Base-by-base conservation (phyloP, 2,113 vertebrate genomes). In the Noturus placidus region DNA sequence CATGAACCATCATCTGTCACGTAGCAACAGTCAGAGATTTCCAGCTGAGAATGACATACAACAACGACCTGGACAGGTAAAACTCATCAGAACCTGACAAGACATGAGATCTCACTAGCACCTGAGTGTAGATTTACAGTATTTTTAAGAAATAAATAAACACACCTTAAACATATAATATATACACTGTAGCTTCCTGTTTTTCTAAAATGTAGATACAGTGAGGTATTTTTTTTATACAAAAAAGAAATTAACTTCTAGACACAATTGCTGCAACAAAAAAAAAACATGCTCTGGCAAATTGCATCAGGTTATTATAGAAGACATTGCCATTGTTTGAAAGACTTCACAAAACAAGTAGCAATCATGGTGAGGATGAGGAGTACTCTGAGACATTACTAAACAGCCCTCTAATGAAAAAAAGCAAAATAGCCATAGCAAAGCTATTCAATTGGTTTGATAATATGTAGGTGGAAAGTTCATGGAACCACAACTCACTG, bases 1-100 rank as follows among this genome's bases (percentile, higher is more conserved):
- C 8, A 17, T 1, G 52, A 91, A 79, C 5, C 0, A 57, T 11
- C 88, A 70, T 14, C 0, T 90, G 30, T 91, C 91, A 90, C 78
- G 92, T 67, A 92, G 82, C 89, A 91, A 54, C 93, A 94, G 92
- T 86, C 93, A 93, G 88, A 90, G 46, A 1, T 83, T 91, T 35
- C 76, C 87, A 7, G 5, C 82, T 0, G 69, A 25, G 17, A 46
- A 80, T 11, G 79, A 27, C 13, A 70, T 27, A 17, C 90, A 87
- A 30, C 61, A 38, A 69, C 82, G 4, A 6, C 87, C 87, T 50
- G 65, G 86, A 25, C 88, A 91, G 92, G 93, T 94, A 78, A 54
- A 80, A 72, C 10, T 42, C 20, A 14, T 72, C 33, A 20, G 27
- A 69, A 33, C 25, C 8, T 52, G 57, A 61, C 20, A 14, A 46